Base-by-base conservation (phyloP, 2,888 invertebrate species). In the Agelastica alni region DNA sequence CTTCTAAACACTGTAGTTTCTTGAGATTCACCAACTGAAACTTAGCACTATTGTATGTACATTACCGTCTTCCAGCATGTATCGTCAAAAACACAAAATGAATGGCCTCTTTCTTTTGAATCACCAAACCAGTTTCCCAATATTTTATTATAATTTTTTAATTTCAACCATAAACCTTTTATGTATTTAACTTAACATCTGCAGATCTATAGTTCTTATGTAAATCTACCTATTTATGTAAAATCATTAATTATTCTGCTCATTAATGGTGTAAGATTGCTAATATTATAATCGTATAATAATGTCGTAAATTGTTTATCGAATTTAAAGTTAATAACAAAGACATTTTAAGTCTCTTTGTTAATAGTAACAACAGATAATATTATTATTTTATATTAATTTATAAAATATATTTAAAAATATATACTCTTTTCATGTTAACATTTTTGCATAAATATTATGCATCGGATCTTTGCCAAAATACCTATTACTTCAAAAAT, bases 1-100 rank as follows among this genome's bases (percentile, higher is more conserved):
- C 36, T 57, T 46, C 43, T 47, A 32, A 54, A 54, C 54, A 60
- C 55, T 58, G 49, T 56, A 52, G 51, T 45, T 49, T 47, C 18
- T 53, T 39, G 16, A 32, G 41, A 43, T 22, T 49, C 41, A 41
- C 30, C 13, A 18, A 22, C 47, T 47, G 26, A 37, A 31, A 22
- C n/a, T 48, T 28, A 48, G 18, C 39, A 39, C 28, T 28, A 39
- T 34, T 32, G 26, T 48, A 10, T 36, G 36, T 36, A 48, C 17
- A 45, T 16, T 36, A 7, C 17, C 12, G 10, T 20, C 12, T 6
- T 16, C 37, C 12, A 37, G 37, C 37, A 39, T 20, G 37, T 18
- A 39, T n/a, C 6, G 31, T 9, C 34, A 2, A 34, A 34, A 16
- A 34, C 7, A 32, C 12, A 32, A 32, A 2, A 4, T 16, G 34